phyloP scores from a whole-genome alignment of 1,140 invertebrate genomes.

The Antheraea mylitta region DNA sequence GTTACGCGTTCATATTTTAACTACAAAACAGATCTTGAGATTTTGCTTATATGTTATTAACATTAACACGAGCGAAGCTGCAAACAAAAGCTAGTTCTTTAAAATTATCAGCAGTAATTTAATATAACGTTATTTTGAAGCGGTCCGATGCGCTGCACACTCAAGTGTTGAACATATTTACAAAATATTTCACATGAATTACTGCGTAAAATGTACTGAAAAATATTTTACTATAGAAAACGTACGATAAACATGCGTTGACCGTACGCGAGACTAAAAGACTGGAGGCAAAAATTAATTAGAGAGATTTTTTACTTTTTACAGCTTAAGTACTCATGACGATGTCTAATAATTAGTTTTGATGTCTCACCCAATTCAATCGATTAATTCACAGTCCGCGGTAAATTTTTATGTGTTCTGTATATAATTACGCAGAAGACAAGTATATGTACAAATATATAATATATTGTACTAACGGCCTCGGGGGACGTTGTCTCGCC shows the following conservation, averaged over 20 bases:
- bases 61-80: too few species aligned
- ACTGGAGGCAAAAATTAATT: neutral
- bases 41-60: too few species aligned
- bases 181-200: neutral
- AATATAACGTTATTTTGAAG: neutral
- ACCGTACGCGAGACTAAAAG: neutral
- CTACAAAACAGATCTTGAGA: too few species aligned
- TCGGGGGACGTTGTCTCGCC: too few species aligned
- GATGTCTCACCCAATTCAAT: too few species aligned
- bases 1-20: too few species aligned
- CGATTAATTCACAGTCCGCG: too few species aligned
- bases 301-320: neutral
- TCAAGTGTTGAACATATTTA: conserved; percentile 1
- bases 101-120: neutral
- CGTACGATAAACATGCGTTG: neutral
- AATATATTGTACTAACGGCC: too few species aligned
- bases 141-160: neutral
- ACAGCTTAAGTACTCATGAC: neutral
- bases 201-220: neutral
- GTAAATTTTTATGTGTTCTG: too few species aligned
- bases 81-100: too few species aligned
- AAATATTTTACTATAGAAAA: conserved; percentile 1
- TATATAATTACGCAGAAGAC: too few species aligned
- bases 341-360: neutral
- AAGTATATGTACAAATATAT: too few species aligned